Evolutionary conservation across 2,888 invertebrate genomes (phyloP).

Genomic region (Margaritifera margaritifera): DNA sequence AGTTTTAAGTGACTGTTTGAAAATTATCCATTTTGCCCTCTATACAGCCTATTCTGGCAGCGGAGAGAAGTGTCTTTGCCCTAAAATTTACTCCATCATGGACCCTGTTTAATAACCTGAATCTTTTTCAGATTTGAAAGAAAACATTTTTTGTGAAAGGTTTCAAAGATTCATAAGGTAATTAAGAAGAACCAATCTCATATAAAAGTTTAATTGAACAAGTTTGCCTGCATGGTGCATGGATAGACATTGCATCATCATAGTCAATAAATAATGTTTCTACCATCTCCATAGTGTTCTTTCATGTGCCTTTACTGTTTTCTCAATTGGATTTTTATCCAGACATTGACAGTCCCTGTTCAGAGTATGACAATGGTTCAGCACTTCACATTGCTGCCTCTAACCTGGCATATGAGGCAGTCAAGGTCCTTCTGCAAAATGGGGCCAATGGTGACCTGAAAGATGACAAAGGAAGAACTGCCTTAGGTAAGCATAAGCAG

Average conservation of each 20-base stretch:
- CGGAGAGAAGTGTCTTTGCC: no score
- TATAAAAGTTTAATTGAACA: no score
- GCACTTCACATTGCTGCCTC: constrained; percentile 75
- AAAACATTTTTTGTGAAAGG: no score
- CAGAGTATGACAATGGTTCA: constrained; percentile 74
- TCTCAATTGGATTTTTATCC: constrained; percentile 24
- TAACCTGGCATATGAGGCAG: constrained; percentile 73
- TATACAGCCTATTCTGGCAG: no score
- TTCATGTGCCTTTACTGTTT: not conserved
- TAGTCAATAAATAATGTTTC: not conserved
- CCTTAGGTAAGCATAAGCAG: constrained; percentile 28
- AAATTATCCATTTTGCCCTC: no score
- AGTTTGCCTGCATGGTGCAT: no score
- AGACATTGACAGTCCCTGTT: constrained; percentile 74
- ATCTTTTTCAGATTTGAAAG: no score
- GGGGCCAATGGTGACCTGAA: constrained; percentile 69
- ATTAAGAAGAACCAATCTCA: no score
- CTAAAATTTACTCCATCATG: no score
- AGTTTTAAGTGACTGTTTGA: no score
- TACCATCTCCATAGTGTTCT: not conserved
- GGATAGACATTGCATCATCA: not conserved
- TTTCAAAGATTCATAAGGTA: no score
- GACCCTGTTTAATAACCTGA: no score
- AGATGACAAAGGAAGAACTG: constrained; percentile 65
- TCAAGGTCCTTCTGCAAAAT: constrained; percentile 71